Evolutionary conservation across 1,140 invertebrate genomes (phyloP).

Genomic region (Oryctes rhinoceros): DNA sequence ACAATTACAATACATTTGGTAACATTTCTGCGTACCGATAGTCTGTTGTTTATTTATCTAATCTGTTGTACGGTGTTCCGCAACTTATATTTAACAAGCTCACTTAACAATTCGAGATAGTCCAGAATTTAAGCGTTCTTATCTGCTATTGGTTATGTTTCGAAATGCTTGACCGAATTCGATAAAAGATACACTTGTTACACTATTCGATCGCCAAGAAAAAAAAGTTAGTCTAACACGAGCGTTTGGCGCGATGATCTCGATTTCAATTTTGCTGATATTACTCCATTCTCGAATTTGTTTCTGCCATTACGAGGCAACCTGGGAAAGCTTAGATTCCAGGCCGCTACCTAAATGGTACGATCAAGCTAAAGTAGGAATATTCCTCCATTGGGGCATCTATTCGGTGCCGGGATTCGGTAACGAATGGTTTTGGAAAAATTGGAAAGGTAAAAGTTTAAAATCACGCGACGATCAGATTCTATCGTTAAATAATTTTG

Average conservation of each 20-base stretch:
- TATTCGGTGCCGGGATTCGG: conserved; percentile 87
- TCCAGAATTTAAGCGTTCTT: too few relatives aligned
- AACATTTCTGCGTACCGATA: too few relatives aligned
- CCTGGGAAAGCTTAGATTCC: conserved; percentile 85
- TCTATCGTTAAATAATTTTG: background rate
- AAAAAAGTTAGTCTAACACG: too few relatives aligned
- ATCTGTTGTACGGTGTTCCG: too few relatives aligned
- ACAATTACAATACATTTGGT: too few relatives aligned
- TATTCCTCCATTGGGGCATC: conserved; percentile 94
- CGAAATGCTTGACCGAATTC: too few relatives aligned
- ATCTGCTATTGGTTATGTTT: too few relatives aligned
- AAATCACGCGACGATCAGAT: background rate
- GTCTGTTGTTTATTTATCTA: too few relatives aligned
- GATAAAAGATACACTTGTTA: too few relatives aligned
- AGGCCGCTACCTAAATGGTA: conserved; percentile 88
- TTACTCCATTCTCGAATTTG: background rate
- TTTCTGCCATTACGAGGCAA: conserved; percentile 65
- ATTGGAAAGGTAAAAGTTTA: conserved; percentile 72
- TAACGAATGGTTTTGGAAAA: conserved; percentile 89
- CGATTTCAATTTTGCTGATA: background rate
- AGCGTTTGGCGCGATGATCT: background rate
- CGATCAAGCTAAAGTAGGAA: conserved; percentile 89
- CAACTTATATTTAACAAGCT: too few relatives aligned
- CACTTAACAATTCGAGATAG: too few relatives aligned
- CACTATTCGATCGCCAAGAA: too few relatives aligned